Percentiles rank a stretch among this genome's conserved stretches.
Conservation (phyloP, 53 echinoderm and acorn worm genomes). For the Zoroaster sp. region DNA sequence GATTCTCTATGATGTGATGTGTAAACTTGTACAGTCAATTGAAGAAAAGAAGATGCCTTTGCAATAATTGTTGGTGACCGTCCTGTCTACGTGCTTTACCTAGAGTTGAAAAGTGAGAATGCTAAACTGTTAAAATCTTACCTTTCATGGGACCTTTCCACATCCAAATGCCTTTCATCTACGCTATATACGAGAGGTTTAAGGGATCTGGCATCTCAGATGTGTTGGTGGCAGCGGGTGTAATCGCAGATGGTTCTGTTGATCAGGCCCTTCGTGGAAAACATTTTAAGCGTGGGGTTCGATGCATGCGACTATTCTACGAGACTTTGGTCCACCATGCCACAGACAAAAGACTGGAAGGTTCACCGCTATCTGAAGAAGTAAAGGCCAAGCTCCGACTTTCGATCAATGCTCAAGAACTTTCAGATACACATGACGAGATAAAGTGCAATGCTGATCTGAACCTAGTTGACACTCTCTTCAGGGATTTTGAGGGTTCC, state of each 20-base stretch:
- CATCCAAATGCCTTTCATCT: slow-evolving; percentile 60
- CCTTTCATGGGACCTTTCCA: slow-evolving; percentile 69
- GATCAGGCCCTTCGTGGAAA: too few species aligned
- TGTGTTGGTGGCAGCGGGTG: too few species aligned
- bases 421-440: slow-evolving; percentile 51
- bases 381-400: slow-evolving; percentile 60
- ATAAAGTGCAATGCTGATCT: slow-evolving; percentile 50
- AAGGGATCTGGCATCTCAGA: too few species aligned
- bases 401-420: slow-evolving; percentile 47
- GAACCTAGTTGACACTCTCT: slow-evolving; percentile 49
- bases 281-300: too few species aligned
- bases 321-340: too few species aligned
- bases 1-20: slow-evolving; percentile 64
- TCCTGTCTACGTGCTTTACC: slow-evolving; percentile 48
- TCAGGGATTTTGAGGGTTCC: too few species aligned
- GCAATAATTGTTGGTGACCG: slow-evolving; percentile 67
- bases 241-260: too few species aligned
- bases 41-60: slow-evolving; percentile 64
- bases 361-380: too few species aligned
- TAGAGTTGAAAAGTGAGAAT: slow-evolving; percentile 69
- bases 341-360: too few species aligned
- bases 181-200: slow-evolving; percentile 59
- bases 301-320: too few species aligned
- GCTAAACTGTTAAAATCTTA: slow-evolving; percentile 48
- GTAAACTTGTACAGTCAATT: slow-evolving; percentile 42